Percentiles rank a stretch among this genome's conserved stretches.
Conservation (phyloP, 2,797 vertebrate genomes). For the Coregonus sp. region DNA sequence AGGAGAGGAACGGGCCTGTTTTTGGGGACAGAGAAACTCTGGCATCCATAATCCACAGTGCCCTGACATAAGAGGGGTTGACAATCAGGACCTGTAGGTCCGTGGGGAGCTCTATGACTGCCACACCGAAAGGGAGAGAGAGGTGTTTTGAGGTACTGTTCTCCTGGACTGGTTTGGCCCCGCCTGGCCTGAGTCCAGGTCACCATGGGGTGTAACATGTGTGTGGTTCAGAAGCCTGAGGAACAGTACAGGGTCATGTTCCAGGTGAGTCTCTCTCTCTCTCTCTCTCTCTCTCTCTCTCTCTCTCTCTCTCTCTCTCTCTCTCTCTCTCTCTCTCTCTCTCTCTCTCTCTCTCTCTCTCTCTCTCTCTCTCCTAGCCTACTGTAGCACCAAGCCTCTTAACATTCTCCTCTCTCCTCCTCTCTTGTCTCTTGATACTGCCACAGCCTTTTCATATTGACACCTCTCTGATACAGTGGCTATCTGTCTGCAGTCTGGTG, state of each 20-base stretch:
- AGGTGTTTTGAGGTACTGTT: conserved; percentile 25
- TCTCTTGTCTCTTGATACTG: conserved; percentile 1
- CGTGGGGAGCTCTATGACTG: conserved; percentile 66
- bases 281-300: background rate
- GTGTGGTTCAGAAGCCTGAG: conserved; percentile 88
- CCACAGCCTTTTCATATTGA: conserved; percentile 19
- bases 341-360: background rate
- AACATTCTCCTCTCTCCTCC: background rate
- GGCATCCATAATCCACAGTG: background rate
- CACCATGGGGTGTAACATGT: conserved; percentile 93
- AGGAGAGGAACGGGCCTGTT: conserved; percentile 9
- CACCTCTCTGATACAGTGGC: background rate
- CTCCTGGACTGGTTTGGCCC: conserved; percentile 25
- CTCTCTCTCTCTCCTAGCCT: background rate
- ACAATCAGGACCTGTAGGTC: conserved; percentile 44
- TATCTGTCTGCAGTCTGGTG: conserved; percentile 14
- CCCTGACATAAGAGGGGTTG: background rate
- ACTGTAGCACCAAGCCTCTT: too few relatives aligned
- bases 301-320: background rate
- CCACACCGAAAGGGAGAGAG: conserved; percentile 43
- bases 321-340: background rate
- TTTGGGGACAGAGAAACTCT: conserved; percentile 20
- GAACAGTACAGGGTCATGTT: conserved; percentile 92
- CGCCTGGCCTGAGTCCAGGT: background rate
- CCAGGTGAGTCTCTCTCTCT: conserved; percentile 78